Percentiles rank a stretch among this genome's conserved stretches.
phyloP scores from a whole-genome alignment of 2,888 invertebrate genomes.

The Buathra laborator region DNA sequence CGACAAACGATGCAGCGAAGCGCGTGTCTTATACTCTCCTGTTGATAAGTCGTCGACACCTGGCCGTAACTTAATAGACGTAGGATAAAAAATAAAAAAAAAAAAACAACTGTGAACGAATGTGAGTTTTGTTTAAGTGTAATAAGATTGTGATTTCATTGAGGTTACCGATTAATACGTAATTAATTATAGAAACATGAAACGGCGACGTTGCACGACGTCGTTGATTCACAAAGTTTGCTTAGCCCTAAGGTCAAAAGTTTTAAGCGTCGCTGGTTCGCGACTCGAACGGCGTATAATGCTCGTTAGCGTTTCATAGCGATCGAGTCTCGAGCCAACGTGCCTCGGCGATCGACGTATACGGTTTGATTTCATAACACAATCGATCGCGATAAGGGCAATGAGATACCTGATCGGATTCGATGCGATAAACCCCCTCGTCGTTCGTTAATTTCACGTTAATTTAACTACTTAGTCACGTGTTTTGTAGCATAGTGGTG shows the following conservation, averaged over 20 bases:
- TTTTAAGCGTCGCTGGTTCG: constrained; percentile 70
- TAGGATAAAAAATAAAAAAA: constrained; percentile 32
- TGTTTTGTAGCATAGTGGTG: constrained; percentile 81
- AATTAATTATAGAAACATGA: constrained; percentile 68
- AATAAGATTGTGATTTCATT: constrained; percentile 84
- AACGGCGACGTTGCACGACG: background rate
- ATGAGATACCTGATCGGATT: constrained; percentile 17
- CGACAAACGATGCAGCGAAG: constrained; percentile 33
- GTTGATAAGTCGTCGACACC: constrained; percentile 60
- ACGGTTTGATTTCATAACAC: constrained; percentile 43
- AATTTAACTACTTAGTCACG: constrained; percentile 76
- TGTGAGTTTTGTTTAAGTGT: constrained; percentile 56
- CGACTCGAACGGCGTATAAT: constrained; percentile 6
- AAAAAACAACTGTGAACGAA: constrained; percentile 35
- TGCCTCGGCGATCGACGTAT: constrained; percentile 58
- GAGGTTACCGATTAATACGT: constrained; percentile 84
- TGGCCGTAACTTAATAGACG: constrained; percentile 60
- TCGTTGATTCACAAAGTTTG: constrained; percentile 40
- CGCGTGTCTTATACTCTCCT: constrained; percentile 41
- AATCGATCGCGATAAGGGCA: constrained; percentile 32
- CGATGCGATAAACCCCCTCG: constrained; percentile 43
- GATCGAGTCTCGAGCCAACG: constrained; percentile 42
- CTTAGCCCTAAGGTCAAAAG: constrained; percentile 72
- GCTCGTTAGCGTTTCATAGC: constrained; percentile 10
- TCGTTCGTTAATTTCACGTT: constrained; percentile 59